A percentile compares a stretch with the other conserved stretches of the same genome.
phyloP scores from a whole-genome alignment of 2,797 vertebrate species.

The Spheniscus humboldti region DNA sequence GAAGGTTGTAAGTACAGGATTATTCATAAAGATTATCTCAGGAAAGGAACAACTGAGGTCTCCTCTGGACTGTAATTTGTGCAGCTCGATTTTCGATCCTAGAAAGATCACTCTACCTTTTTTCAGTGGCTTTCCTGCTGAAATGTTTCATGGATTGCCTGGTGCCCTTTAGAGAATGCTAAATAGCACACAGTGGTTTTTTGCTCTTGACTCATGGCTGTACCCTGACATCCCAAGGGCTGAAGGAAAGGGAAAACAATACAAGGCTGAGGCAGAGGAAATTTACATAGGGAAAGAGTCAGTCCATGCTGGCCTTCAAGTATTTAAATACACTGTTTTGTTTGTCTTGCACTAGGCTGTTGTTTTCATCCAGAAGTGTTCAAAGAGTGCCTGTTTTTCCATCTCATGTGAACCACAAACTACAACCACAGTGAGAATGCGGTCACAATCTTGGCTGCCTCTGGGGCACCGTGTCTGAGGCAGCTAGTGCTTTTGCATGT shows the following conservation, averaged over 20 bases:
- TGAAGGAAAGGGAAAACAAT: not conserved
- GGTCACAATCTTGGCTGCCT: not conserved
- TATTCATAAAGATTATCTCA: slow-evolving; percentile 54
- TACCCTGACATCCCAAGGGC: not conserved
- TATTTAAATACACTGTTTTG: not conserved
- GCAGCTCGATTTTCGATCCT: slow-evolving; percentile 17
- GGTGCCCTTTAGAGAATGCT: slow-evolving; percentile 38
- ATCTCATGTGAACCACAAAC: not conserved
- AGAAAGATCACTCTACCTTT: slow-evolving; percentile 10
- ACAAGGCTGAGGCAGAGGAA: not conserved
- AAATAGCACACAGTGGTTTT: not conserved
- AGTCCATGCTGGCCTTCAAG: not conserved
- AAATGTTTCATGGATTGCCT: slow-evolving; percentile 19
- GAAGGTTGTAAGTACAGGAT: slow-evolving; percentile 19
- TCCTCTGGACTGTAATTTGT: slow-evolving; percentile 36
- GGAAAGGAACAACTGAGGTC: slow-evolving; percentile 23
- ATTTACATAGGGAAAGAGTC: not conserved
- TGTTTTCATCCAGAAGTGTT: not conserved
- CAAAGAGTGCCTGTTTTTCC: not conserved
- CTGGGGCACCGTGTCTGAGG: not conserved
- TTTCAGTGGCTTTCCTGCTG: slow-evolving; percentile 45
- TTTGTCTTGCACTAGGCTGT: not conserved
- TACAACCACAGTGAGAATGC: not conserved
- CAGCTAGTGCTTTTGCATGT: not conserved
- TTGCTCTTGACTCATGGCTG: not conserved